A percentile compares a stretch with the other conserved stretches of the same genome.
Evolutionary conservation across 2,113 vertebrate genomes (phyloP).

Genomic region (Mixornis gularis): DNA sequence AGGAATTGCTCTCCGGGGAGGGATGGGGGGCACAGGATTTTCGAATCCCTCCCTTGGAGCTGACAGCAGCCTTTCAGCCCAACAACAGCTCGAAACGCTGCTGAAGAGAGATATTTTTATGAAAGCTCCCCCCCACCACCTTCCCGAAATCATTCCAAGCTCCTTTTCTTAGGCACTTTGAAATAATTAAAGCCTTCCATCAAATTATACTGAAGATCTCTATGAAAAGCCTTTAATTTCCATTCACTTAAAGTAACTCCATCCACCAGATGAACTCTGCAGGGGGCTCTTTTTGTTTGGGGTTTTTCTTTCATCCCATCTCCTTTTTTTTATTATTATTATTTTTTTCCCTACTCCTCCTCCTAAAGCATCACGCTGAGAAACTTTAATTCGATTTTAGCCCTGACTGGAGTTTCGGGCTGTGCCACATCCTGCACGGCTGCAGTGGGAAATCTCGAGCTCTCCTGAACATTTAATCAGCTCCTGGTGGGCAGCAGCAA

Average conservation of each 20-base stretch:
- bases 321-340: background rate
- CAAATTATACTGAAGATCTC: constrained; percentile 70
- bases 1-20: constrained; percentile 22
- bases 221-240: constrained; percentile 74
- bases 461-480: constrained; percentile 8
- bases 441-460: background rate
- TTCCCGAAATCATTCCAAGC: constrained; percentile 49
- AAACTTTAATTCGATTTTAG: constrained; percentile 55
- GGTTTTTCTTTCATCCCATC: background rate
- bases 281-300: constrained; percentile 30
- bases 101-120: constrained; percentile 51
- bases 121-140: background rate
- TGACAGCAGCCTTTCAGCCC: constrained; percentile 33
- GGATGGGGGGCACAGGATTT: background rate
- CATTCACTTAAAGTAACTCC: constrained; percentile 66
- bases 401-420: background rate
- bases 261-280: constrained; percentile 57
- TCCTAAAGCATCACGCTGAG: constrained; percentile 30
- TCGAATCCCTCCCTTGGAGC: background rate
- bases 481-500: background rate
- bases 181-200: constrained; percentile 78
- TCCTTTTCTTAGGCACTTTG: constrained; percentile 62
- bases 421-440: background rate
- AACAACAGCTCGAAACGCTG: constrained; percentile 13
- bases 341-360: background rate